Percentiles rank a stretch among this genome's conserved stretches.
Evolutionary conservation across 1,140 invertebrate genomes (phyloP).

Genomic region (Muscidifurax raptorellus): DNA sequence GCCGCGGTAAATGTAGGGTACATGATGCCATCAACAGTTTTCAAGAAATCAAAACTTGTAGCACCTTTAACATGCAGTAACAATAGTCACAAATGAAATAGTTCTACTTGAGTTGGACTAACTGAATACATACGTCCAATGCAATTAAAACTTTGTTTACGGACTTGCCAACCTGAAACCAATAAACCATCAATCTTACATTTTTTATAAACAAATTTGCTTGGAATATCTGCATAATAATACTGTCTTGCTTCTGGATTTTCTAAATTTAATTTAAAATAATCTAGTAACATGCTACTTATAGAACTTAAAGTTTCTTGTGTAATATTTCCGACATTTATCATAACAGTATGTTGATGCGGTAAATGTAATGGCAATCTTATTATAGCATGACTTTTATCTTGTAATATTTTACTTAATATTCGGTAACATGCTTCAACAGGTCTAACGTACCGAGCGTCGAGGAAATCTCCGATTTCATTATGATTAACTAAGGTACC

Average conservation of each 20-base stretch:
- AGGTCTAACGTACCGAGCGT: too few species aligned
- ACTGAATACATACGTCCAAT: constrained; percentile 52
- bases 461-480: too few species aligned
- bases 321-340: constrained; percentile 7
- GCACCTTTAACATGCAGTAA: constrained; percentile 56
- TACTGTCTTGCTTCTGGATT: constrained; percentile 36
- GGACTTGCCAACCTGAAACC: neutral
- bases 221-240: constrained; percentile 26
- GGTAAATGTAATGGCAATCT: constrained; percentile 21
- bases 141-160: constrained; percentile 36
- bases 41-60: constrained; percentile 61
- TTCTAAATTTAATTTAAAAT: constrained; percentile 41
- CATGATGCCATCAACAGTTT: constrained; percentile 61
- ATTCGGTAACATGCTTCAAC: too few species aligned
- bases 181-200: neutral
- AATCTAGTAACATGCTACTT: constrained; percentile 45
- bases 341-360: constrained; percentile 27
- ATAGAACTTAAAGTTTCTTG: neutral
- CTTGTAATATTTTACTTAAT: constrained; percentile 39
- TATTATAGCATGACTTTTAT: constrained; percentile 49
- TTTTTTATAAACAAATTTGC: constrained; percentile 12
- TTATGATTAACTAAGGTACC: too few species aligned
- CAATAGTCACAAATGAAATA: constrained; percentile 61
- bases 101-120: constrained; percentile 56
- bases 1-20: constrained; percentile 62